Evolutionary conservation across 2,113 vertebrate species (phyloP).

Genomic region (Megaleporinus macrocephalus): DNA sequence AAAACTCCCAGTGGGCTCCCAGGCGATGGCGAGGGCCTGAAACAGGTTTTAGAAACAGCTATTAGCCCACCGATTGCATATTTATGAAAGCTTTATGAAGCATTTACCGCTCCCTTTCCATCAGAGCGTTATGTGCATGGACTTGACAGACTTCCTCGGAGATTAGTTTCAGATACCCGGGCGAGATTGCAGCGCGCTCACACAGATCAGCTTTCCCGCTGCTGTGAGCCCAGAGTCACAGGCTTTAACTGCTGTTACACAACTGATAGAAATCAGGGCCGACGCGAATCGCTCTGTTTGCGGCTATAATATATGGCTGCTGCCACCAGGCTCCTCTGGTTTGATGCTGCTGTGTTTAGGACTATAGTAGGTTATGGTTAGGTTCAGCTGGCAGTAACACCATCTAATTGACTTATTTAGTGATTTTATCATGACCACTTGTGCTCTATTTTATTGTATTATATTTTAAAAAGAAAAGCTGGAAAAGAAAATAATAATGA

Average conservation of each 20-base stretch:
- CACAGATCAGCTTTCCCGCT: conserved; percentile 45
- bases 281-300: conserved; percentile 23
- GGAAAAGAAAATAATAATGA: too few species aligned
- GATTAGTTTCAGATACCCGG: conserved; percentile 70
- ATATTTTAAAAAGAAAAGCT: too few species aligned
- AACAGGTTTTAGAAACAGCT: conserved; percentile 66
- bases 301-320: neutral
- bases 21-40: conserved; percentile 68
- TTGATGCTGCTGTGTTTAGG: neutral
- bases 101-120: conserved; percentile 74
- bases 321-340: neutral
- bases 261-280: conserved; percentile 67
- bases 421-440: too few species aligned
- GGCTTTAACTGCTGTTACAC: conserved; percentile 53
- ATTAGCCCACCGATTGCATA: conserved; percentile 72
- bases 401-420: neutral
- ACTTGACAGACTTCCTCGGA: conserved; percentile 75
- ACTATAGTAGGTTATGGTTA: neutral
- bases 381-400: neutral
- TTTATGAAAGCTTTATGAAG: conserved; percentile 76
- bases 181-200: conserved; percentile 63
- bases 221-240: conserved; percentile 16
- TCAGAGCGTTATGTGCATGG: conserved; percentile 69
- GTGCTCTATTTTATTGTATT: too few species aligned
- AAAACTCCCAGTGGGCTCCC: conserved; percentile 63